A percentile compares a stretch with the other conserved stretches of the same genome.
These are phyloP conservation scores for Arion vulgaris DNA, from an alignment of 1,140 invertebrate species.

Conservation along the genomic window DNA sequence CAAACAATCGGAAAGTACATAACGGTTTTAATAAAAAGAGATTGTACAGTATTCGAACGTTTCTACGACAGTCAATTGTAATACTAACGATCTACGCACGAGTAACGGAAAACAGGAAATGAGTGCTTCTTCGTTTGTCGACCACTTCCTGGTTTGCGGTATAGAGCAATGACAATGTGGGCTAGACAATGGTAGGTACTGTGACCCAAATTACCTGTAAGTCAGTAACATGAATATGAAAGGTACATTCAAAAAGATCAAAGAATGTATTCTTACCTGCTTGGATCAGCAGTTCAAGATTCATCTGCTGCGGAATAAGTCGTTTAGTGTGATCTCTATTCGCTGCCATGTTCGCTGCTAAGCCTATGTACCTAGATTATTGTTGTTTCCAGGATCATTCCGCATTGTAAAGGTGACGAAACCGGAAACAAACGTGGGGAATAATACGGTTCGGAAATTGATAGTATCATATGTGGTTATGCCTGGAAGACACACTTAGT, in stretches of 20 bases:
- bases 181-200: not conserved
- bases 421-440: conserved; percentile 38
- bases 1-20: too few species aligned
- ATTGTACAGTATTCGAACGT: too few species aligned
- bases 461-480: too few species aligned
- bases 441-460: not conserved
- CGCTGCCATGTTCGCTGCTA: conserved; percentile 33
- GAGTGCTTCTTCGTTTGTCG: conserved; percentile 9
- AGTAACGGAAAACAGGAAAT: conserved; percentile 37
- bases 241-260: not conserved
- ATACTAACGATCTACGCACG: not conserved
- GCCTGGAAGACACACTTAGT: too few species aligned
- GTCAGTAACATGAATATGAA: not conserved
- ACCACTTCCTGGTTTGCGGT: conserved; percentile 36
- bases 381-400: conserved; percentile 29
- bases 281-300: conserved; percentile 36
- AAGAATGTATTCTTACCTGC: conserved; percentile 24
- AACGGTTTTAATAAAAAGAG: too few species aligned
- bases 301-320: conserved; percentile 27
- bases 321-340: conserved; percentile 15
- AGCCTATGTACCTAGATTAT: conserved; percentile 16
- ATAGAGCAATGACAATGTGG: conserved; percentile 23
- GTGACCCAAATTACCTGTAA: not conserved
- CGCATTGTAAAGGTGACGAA: conserved; percentile 24
- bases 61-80: too few species aligned